These are phyloP conservation scores for Coreius guichenoti DNA, from an alignment of 2,797 vertebrate genomes.

Conservation along the genomic window DNA sequence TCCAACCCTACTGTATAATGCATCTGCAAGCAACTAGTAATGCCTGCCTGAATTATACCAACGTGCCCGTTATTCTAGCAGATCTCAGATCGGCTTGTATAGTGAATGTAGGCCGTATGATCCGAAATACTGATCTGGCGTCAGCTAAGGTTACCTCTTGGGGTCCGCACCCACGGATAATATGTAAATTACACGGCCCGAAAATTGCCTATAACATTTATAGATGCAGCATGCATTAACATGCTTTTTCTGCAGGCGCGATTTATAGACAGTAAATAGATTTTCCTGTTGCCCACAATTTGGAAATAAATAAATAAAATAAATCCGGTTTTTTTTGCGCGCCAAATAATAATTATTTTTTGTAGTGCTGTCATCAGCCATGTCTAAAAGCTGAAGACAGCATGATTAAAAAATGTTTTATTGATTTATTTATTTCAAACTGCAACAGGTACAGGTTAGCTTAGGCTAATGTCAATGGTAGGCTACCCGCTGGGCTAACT, in stretches of 20 bases:
- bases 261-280: too few relatives aligned
- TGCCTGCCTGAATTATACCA: not conserved
- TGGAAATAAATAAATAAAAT: not conserved
- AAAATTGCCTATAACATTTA: too few relatives aligned
- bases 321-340: not conserved
- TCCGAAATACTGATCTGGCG: not conserved
- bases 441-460: too few relatives aligned
- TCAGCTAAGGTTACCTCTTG: too few relatives aligned
- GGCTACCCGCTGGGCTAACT: not conserved
- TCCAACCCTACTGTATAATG: not conserved
- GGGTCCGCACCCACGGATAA: too few relatives aligned
- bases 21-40: not conserved
- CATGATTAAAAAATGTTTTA: not conserved
- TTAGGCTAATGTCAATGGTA: too few relatives aligned
- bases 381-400: not conserved
- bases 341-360: too few relatives aligned
- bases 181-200: too few relatives aligned
- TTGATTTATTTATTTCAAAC: too few relatives aligned
- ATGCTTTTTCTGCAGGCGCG: too few relatives aligned
- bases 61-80: not conserved
- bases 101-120: slow-evolving; percentile 2
- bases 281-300: not conserved
- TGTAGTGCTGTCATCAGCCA: not conserved
- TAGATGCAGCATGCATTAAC: too few relatives aligned
- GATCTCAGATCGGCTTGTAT: not conserved